phyloP scores from a whole-genome alignment of 2,113 vertebrate genomes.

The Toxostoma redivivum region DNA sequence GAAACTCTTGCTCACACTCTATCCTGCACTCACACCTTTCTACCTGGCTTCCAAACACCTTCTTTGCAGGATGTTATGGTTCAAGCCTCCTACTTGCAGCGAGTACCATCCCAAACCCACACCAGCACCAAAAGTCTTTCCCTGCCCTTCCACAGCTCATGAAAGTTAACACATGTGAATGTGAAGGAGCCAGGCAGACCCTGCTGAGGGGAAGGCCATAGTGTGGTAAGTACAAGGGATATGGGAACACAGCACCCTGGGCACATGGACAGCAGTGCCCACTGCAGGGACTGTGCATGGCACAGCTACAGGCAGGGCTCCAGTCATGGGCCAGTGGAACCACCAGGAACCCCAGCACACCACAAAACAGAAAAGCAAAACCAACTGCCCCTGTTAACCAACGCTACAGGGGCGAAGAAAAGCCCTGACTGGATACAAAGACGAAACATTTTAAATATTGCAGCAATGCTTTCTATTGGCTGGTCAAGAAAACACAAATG shows the following conservation, averaged over 20 bases:
- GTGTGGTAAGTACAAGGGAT: background rate
- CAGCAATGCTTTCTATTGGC: background rate
- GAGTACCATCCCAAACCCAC: background rate
- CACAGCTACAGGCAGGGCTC: background rate
- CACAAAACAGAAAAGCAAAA: background rate
- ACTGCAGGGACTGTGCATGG: background rate
- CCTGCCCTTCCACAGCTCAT: background rate
- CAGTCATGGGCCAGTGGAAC: background rate
- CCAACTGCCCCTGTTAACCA: background rate
- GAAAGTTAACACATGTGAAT: background rate
- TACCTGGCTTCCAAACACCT: background rate
- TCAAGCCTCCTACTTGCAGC: background rate
- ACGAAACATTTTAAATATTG: background rate
- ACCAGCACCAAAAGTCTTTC: background rate
- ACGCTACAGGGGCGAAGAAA: background rate
- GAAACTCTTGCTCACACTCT: background rate
- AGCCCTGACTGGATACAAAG: background rate
- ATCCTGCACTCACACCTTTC: background rate
- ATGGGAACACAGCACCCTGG: background rate
- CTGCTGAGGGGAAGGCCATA: background rate
- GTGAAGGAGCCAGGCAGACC: background rate
- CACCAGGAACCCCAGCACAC: background rate
- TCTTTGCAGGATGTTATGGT: background rate
- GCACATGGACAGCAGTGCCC: background rate
- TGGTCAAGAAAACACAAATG: background rate